Evolutionary conservation across 2,113 vertebrate genomes (phyloP), one percentile per base, ranked within the genome.

Genomic region (Cygnus atratus): DNA sequence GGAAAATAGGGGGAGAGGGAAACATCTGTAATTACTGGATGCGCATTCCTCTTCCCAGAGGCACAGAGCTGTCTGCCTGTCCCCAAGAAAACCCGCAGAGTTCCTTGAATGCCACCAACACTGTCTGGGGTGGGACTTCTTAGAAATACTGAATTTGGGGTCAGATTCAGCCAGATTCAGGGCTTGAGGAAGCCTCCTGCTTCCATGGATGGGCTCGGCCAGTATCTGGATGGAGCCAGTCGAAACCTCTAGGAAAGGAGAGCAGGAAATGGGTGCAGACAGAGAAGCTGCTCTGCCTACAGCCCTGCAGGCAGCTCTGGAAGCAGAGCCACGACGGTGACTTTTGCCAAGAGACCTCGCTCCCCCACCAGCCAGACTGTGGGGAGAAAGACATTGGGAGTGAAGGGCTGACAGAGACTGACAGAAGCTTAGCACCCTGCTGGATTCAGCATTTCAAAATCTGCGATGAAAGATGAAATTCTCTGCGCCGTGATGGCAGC

Each of bases 391-490:
- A 95, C 96, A 22, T 95, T 96, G 92, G 90, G 90, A 92, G 48
- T 3, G 91, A 79, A 94, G 93, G 95, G 84, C 93, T 96, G 96
- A 93, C 96, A 96, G 93, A 91, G 94, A 89, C 92, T 97, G 96
- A 96, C 96, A 96, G 86, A 28, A 96, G 96, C 95, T 97, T 96
- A 96, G 93, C 96, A 96, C 95, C 96, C 95, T 93, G 92, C 96
- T 95, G 92, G 91, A 96, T 93, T 55, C 92, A 91, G 93, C 92
- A n/a, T 73, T 94, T 89, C 63, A n/a, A 75, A 66, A 79, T 66
- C 91, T 62, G 91, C 2, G 39, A 89, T 87, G 93, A 82, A 79
- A 88, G 92, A 92, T 52, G 19, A 72, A 94, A 84, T n/a, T 11
- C 90, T 44, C 33, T 9, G 91, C 3, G 9, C 90, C 1, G 24